Percentiles rank a stretch among this genome's conserved stretches.
Conservation (phyloP, 2,113 vertebrate genomes). For the Phrynosoma blainvillii region DNA sequence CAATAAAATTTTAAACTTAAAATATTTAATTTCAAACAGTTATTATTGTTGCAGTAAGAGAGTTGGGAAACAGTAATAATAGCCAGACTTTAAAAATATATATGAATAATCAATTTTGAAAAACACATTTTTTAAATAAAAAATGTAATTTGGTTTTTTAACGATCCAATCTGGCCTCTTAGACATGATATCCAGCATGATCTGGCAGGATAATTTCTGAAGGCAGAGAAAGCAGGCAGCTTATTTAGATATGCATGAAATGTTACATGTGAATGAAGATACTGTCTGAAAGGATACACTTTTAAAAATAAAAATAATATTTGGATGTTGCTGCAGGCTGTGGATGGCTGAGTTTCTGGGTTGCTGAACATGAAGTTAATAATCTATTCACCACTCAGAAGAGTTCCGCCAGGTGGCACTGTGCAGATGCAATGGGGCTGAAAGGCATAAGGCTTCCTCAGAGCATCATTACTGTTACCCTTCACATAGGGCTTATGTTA, state of each 20-base stretch:
- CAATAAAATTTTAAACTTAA: too few species aligned
- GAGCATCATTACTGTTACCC: background rate
- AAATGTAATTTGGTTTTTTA: too few species aligned
- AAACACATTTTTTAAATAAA: too few species aligned
- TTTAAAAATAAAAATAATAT: background rate
- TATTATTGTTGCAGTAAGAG: too few species aligned
- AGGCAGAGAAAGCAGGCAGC: background rate
- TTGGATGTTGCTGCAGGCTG: background rate
- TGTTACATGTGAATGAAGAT: background rate
- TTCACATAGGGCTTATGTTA: background rate
- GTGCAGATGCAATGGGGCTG: background rate
- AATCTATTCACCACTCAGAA: background rate
- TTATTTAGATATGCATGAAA: background rate
- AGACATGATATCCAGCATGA: background rate
- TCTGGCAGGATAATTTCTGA: background rate
- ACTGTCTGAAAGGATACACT: background rate
- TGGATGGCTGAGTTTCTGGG: background rate
- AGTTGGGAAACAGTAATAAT: too few species aligned
- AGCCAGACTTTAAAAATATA: too few species aligned
- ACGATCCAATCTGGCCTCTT: too few species aligned
- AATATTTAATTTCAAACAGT: too few species aligned
- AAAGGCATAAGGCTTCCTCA: background rate
- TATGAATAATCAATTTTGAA: too few species aligned
- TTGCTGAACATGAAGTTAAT: background rate
- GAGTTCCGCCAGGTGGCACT: constrained; percentile 23